Evolutionary conservation across 2,797 vertebrate species (phyloP).

Genomic region (Acrossocheilus wenchowensis): DNA sequence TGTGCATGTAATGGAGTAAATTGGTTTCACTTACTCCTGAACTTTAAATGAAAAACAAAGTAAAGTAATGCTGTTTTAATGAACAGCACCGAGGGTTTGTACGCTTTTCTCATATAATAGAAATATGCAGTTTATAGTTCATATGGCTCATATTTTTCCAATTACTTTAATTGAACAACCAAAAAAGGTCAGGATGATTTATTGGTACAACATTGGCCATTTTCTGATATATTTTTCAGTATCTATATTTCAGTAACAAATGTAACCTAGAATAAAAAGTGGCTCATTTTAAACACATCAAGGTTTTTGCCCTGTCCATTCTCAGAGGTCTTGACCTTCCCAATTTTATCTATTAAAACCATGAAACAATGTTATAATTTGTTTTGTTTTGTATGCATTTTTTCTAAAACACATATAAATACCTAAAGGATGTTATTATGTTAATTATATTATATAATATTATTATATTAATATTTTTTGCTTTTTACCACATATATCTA

Average conservation of each 20-base stretch:
- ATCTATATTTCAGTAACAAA: background rate
- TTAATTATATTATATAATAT: no score
- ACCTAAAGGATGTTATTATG: background rate
- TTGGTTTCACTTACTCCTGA: background rate
- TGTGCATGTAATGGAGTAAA: background rate
- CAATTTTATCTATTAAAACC: background rate
- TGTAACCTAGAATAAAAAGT: background rate
- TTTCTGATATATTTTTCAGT: no score
- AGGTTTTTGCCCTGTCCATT: background rate
- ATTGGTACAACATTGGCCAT: background rate
- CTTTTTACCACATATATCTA: background rate
- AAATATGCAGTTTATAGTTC: constrained; percentile 17
- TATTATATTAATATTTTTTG: background rate
- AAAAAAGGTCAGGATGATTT: background rate
- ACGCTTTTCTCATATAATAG: background rate
- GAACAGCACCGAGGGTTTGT: background rate
- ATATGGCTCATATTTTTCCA: constrained; percentile 13
- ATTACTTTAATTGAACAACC: background rate
- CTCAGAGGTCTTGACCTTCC: background rate
- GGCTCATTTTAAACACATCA: background rate
- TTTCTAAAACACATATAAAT: background rate
- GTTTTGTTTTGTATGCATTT: background rate
- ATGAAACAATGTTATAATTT: background rate
- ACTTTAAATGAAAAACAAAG: background rate
- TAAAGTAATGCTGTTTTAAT: constrained; percentile 11